Base-by-base conservation (phyloP, 1,140 invertebrate genomes). In the Periplaneta americana region DNA sequence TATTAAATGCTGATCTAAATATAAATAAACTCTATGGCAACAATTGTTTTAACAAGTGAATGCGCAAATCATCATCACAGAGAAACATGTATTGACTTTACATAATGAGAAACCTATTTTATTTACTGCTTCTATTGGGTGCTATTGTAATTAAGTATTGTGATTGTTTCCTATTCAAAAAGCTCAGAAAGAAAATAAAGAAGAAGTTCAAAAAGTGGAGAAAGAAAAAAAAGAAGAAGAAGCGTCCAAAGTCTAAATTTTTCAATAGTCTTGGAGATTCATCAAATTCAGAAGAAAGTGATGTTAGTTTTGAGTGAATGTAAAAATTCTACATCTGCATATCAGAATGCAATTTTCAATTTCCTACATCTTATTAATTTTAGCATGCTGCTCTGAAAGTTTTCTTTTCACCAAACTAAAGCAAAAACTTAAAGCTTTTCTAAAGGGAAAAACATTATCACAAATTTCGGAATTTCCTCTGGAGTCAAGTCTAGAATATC, bases 401-500 rank as follows among this genome's bases (percentile, higher is more conserved):
- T 66, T 66, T n/a, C 39, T 48, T 22, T 66, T 66, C 0, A 66
- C 22, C 22, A n/a, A 66, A 28, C 4, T 78, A 22, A 31, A 28
- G 33, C 17, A 36, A 22, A 78, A 78, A 1, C 13, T 78, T 18
- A 35, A 28, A 78, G 36, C 35, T 31, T 36, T 78, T 78, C 28
- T 78, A 8, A 35, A 15, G 34, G 35, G 35, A 78, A 36, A 13
- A 9, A 36, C 22, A 34, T 22, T 36, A 78, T 15, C 76, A n/a
- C 18, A 36, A 28, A 15, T 15, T n/a, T 17, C 2, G 34, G 81
- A 78, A 78, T 80, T 75, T 28, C 11, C 74, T 33, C 31, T 22
- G 34, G 33, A 83, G 31, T 39, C 18, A 6, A 82, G 87, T 39
- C 84, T 87, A 11, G 89, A 90, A 85, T 91, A 89, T 86, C 89